Evolutionary conservation across 2,888 invertebrate species (phyloP).

Genomic region (Tetragonula carbonaria): DNA sequence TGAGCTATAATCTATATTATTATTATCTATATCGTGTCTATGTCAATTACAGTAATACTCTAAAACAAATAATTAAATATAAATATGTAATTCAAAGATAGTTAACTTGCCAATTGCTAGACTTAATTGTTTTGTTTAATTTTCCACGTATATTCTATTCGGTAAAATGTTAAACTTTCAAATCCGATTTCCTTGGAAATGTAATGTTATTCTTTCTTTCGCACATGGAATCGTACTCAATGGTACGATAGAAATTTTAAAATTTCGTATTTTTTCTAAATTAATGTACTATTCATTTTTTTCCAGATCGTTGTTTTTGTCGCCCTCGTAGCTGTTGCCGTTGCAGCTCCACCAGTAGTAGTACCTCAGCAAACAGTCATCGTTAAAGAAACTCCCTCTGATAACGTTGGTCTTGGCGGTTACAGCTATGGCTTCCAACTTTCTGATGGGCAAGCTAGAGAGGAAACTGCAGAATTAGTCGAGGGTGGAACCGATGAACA

Average conservation of each 20-base stretch:
- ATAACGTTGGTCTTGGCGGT: constrained; percentile 75
- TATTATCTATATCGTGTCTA: too few relatives aligned
- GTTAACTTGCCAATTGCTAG: background rate
- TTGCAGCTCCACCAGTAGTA: constrained; percentile 64
- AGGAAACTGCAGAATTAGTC: constrained; percentile 71
- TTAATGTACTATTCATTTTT: background rate
- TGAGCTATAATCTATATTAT: too few relatives aligned
- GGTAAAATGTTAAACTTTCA: too few relatives aligned
- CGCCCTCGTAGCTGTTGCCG: constrained; percentile 72
- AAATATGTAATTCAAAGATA: background rate
- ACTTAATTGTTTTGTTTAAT: background rate
- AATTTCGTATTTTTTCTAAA: background rate
- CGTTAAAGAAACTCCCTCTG: constrained; percentile 69
- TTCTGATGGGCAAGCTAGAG: constrained; percentile 70
- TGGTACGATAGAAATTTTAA: too few relatives aligned
- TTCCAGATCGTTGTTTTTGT: constrained; percentile 71
- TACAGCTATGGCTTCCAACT: constrained; percentile 73
- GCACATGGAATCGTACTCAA: too few relatives aligned
- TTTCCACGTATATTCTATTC: too few relatives aligned
- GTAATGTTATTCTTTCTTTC: too few relatives aligned
- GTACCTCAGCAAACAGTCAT: constrained; percentile 47
- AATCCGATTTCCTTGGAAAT: too few relatives aligned
- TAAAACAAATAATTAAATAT: background rate
- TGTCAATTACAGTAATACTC: background rate
- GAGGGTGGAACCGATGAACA: constrained; percentile 33